A percentile compares a stretch with the other conserved stretches of the same genome.
Conservation (phyloP, 2,797 vertebrate genomes). For the Crenuchus spilurus region DNA sequence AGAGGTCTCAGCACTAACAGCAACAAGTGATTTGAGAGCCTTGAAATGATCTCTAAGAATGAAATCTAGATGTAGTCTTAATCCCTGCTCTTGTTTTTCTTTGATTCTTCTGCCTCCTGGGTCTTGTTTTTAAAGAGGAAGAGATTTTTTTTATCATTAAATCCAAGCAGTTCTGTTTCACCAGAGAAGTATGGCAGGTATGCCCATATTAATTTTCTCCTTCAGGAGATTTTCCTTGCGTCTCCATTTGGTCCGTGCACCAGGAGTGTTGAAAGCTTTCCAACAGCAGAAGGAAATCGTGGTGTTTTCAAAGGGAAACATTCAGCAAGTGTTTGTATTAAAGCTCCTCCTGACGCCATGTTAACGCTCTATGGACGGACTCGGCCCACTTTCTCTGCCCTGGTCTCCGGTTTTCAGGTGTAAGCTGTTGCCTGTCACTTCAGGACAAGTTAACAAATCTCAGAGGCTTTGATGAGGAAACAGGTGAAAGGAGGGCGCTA, state of each 20-base stretch:
- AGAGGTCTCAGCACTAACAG: neutral
- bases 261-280: conserved; percentile 33
- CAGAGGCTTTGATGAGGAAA: conserved; percentile 25
- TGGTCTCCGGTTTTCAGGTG: conserved; percentile 6
- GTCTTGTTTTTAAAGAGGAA: conserved; percentile 25
- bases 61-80: conserved; percentile 5
- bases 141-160: conserved; percentile 8
- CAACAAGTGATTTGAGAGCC: conserved; percentile 20
- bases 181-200: conserved; percentile 12
- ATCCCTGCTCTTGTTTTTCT: conserved; percentile 12
- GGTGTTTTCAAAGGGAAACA: conserved; percentile 46
- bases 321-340: conserved; percentile 30
- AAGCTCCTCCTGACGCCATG: neutral
- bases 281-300: conserved; percentile 31
- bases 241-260: neutral
- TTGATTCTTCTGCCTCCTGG: conserved; percentile 1
- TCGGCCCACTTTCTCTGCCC: neutral
- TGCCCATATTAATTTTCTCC: neutral
- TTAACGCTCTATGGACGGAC: neutral
- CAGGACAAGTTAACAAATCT: conserved; percentile 17
- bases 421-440: conserved; percentile 6
- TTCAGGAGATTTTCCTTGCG: conserved; percentile 9
- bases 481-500: conserved; percentile 20
- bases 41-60: conserved; percentile 18
- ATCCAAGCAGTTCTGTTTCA: neutral